Percentiles rank a stretch among this genome's conserved stretches.
Conservation (phyloP, 2,888 invertebrate genomes). For the Ormyrus pomaceus region DNA sequence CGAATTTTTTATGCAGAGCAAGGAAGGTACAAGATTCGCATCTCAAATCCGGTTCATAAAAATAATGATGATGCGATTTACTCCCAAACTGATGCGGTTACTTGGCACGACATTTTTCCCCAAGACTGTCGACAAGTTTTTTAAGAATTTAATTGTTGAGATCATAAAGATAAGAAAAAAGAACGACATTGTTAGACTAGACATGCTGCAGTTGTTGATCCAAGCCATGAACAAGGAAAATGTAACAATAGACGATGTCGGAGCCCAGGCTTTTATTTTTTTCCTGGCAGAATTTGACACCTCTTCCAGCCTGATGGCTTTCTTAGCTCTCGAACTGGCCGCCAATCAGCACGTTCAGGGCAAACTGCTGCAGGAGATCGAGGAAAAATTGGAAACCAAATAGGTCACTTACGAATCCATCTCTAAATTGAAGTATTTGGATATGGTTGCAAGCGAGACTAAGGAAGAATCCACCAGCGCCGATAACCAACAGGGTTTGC, state of each 20-base stretch:
- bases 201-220: slow-evolving; percentile 79
- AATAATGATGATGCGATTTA: slow-evolving; percentile 32
- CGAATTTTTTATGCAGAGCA: slow-evolving; percentile 47
- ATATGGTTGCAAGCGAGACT: slow-evolving; percentile 76
- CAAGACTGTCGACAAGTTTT: slow-evolving; percentile 50
- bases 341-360: slow-evolving; percentile 75
- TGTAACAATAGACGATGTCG: slow-evolving; percentile 70
- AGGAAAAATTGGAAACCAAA: slow-evolving; percentile 62
- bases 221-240: slow-evolving; percentile 68
- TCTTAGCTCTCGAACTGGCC: slow-evolving; percentile 64
- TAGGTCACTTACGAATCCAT: slow-evolving; percentile 74
- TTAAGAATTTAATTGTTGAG: slow-evolving; percentile 63
- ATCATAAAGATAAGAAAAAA: slow-evolving; percentile 76
- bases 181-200: slow-evolving; percentile 77
- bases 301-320: slow-evolving; percentile 64
- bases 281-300: slow-evolving; percentile 70
- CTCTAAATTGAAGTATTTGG: slow-evolving; percentile 77
- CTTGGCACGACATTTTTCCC: slow-evolving; percentile 55
- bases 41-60: slow-evolving; percentile 27
- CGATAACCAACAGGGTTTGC: slow-evolving; percentile 66
- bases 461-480: slow-evolving; percentile 65
- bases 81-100: slow-evolving; percentile 55
- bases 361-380: slow-evolving; percentile 70
- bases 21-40: neutral
- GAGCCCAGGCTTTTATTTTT: slow-evolving; percentile 75